phyloP scores from a whole-genome alignment of 1,140 invertebrate genomes.

The Choristoneura fumiferana region DNA sequence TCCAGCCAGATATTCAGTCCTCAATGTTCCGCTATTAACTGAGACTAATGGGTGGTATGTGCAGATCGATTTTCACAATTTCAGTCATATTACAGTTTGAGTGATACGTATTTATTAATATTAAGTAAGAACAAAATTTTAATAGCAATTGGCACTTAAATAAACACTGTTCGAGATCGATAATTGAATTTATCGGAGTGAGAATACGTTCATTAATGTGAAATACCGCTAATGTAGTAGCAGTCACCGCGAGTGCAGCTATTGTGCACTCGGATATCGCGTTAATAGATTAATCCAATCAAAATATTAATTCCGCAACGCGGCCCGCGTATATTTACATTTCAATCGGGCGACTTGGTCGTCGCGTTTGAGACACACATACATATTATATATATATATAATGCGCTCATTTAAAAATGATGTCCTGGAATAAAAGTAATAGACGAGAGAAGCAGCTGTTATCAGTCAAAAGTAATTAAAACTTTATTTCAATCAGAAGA shows the following conservation, averaged over 20 bases:
- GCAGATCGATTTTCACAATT: too few species aligned
- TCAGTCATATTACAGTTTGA: background rate
- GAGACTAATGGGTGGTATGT: conserved; percentile 35
- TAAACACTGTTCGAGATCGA: too few species aligned
- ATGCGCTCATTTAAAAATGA: background rate
- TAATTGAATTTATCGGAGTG: background rate
- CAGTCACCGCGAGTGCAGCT: conserved; percentile 36
- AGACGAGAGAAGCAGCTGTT: too few species aligned
- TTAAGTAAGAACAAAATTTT: too few species aligned
- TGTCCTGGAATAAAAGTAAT: too few species aligned
- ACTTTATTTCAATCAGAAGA: too few species aligned
- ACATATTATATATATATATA: conserved; percentile 3
- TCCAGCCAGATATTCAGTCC: conserved; percentile 59
- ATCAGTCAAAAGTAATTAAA: too few species aligned
- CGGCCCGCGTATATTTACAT: conserved; percentile 64
- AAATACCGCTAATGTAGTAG: conserved; percentile 11
- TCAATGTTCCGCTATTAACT: conserved; percentile 53
- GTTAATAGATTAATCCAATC: conserved; percentile 75
- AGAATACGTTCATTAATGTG: conserved; percentile 23
- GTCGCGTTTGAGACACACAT: conserved; percentile 52
- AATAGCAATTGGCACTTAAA: too few species aligned
- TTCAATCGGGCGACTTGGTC: conserved; percentile 59
- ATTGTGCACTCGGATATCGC: conserved; percentile 58
- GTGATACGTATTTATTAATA: too few species aligned
- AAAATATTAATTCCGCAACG: conserved; percentile 72